A percentile compares a stretch with the other conserved stretches of the same genome.
Evolutionary conservation across 2,797 vertebrate species (phyloP).

Genomic region (Steatocranus sp.): DNA sequence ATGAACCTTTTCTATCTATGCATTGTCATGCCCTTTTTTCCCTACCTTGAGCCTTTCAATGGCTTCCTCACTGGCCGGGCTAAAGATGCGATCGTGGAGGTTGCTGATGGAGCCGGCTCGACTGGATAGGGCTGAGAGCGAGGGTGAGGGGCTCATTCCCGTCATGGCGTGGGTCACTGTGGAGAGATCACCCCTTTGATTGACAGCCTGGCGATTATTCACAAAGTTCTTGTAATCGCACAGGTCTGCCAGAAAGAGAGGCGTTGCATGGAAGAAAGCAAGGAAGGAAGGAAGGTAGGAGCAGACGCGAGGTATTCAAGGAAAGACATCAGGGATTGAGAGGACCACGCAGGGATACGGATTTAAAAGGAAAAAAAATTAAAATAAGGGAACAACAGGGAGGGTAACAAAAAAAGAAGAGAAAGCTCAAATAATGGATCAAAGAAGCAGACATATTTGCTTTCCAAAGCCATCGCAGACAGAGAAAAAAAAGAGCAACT

Average conservation of each 20-base stretch:
- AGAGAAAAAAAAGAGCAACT: conserved; percentile 45
- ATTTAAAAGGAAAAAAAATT: conserved; percentile 21
- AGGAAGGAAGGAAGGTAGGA: conserved; percentile 49
- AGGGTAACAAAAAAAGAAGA: conserved; percentile 65
- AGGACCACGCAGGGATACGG: conserved; percentile 49
- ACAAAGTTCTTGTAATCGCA: conserved; percentile 90
- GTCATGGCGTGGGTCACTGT: conserved; percentile 96
- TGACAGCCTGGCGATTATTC: conserved; percentile 82
- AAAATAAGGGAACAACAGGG: conserved; percentile 41
- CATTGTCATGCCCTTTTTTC: accelerated
- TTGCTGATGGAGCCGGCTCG: conserved; percentile 89
- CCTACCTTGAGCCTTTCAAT: conserved; percentile 96
- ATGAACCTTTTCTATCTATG: background rate
- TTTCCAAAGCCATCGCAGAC: conserved; percentile 56
- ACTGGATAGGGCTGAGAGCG: conserved; percentile 91
- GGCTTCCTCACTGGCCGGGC: conserved; percentile 93
- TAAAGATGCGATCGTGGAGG: conserved; percentile 96
- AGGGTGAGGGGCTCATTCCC: conserved; percentile 96
- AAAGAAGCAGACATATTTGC: conserved; percentile 49
- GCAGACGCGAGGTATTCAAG: conserved; percentile 62
- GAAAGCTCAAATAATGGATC: conserved; percentile 67
- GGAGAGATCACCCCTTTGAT: conserved; percentile 95
- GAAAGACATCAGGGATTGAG: conserved; percentile 43
- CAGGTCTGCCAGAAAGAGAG: conserved; percentile 83
- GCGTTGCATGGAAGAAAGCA: conserved; percentile 48